Percentiles rank a stretch among this genome's conserved stretches.
These are phyloP conservation scores for Peucedramus taeniatus DNA, from an alignment of 2,113 vertebrate genomes.

Conservation along the genomic window DNA sequence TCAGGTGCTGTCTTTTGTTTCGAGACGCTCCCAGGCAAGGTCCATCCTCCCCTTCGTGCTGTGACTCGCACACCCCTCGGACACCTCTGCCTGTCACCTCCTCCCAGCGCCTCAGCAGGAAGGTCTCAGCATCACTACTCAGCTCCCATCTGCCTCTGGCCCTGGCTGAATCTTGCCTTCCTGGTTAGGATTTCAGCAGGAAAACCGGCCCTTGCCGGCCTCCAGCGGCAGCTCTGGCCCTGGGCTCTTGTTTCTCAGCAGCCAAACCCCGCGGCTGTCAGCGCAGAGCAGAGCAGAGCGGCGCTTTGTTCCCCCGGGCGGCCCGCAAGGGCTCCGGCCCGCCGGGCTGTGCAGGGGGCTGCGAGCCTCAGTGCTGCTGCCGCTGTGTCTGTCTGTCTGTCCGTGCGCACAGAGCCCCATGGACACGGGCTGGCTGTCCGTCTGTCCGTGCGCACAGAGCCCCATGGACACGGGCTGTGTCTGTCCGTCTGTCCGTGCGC, in stretches of 20 bases:
- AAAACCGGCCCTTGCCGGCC: fast-evolving
- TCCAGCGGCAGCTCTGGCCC: background rate
- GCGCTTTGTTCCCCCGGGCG: background rate
- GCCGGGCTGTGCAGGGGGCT: fast-evolving
- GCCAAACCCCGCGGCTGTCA: fast-evolving
- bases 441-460: too few species aligned
- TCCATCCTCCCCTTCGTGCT: background rate
- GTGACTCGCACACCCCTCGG: fast-evolving
- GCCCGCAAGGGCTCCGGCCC: fast-evolving
- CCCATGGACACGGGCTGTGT: too few species aligned
- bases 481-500: too few species aligned
- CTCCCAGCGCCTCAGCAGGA: background rate
- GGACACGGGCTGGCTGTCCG: too few species aligned
- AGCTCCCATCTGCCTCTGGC: background rate
- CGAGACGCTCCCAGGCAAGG: background rate
- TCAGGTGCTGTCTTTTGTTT: background rate
- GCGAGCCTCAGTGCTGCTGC: too few species aligned
- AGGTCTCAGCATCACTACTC: background rate
- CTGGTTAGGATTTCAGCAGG: background rate
- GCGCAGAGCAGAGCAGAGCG: fast-evolving
- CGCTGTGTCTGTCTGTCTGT: background rate
- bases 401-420: background rate
- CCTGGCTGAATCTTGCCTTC: background rate
- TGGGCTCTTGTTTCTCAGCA: fast-evolving
- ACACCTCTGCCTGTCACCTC: background rate